Evolutionary conservation across 2,113 vertebrate genomes (phyloP), one percentile per base, ranked within the genome.

Genomic region (Myotis yumanensis): DNA sequence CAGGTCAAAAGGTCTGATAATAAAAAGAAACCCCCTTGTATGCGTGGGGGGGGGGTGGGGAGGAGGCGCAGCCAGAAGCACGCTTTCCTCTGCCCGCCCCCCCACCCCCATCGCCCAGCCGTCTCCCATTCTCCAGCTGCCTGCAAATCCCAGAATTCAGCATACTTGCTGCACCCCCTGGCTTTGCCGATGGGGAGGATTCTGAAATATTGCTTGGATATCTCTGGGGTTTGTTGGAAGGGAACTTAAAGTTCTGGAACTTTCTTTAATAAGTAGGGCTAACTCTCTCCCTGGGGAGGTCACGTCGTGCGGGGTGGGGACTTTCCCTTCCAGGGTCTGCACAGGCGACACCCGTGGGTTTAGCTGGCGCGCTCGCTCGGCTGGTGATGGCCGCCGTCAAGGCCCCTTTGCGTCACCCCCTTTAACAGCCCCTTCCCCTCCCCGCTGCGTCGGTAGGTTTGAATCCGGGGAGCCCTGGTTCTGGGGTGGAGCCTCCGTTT

Each of bases 401-500:
- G 1, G 62, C 35, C 6, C 40, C n/a, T 37, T 64, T 4, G 30
- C n/a, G 5, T 20, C 9, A 0, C 20, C 48, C 1, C 7, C 4
- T 17, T n/a, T 2, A 0, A 0, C 30, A 40, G 32, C 35, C 10
- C 5, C 20, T 37, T 4, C 25, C 35, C n/a, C 20, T 76, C 48
- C 22, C 7, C 0, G 51, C 40, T 20, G 25, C 25, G 32, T 8
- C 4, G 1, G 32, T 14, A 23, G 40, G 20, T 59, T 35, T 64
- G 28, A 46, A 72, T 37, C 40, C 46, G 7, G 0, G 17, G 84
- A 86, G 35, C 75, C 5, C 80, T 10, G 66, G 10, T 4, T 28
- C 35, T 10, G 57, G 40, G 1, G 17, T 4, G 30, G 59, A 43
- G 89, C 93, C 95, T 97, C 97, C 75, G 83, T 94, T 92, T 94